These are phyloP conservation scores for Tursiops truncatus DNA, from an alignment of 2,113 vertebrate species.

Conservation along the genomic window DNA sequence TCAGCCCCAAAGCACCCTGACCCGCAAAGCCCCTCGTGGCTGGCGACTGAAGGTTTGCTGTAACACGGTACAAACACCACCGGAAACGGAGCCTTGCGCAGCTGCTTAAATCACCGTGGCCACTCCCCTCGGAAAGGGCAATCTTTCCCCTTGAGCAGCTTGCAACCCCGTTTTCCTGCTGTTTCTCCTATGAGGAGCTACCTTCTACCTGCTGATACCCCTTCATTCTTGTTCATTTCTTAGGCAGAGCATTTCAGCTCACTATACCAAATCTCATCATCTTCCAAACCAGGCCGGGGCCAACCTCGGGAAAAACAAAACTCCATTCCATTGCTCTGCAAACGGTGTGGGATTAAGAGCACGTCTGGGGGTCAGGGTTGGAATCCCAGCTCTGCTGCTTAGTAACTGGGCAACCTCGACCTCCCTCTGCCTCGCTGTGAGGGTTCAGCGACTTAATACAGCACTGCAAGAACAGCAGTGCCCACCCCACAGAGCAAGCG, in stretches of 20 bases:
- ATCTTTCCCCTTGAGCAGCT: background rate
- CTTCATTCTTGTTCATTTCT: background rate
- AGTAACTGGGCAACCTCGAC: background rate
- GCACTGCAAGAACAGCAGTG: background rate
- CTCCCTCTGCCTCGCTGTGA: background rate
- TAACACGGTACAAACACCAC: background rate
- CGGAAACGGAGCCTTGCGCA: fast-evolving
- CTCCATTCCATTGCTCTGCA: fast-evolving
- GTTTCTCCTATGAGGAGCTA: background rate
- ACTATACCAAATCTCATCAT: background rate
- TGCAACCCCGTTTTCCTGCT: fast-evolving
- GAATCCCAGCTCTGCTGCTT: background rate
- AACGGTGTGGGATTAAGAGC: fast-evolving
- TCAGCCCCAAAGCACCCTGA: background rate
- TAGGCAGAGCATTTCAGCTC: background rate
- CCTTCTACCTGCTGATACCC: no score
- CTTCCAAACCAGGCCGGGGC: background rate
- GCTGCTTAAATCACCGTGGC: background rate
- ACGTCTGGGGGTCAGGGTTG: fast-evolving
- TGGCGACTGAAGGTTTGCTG: background rate
- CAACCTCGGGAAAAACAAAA: background rate
- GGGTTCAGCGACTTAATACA: background rate
- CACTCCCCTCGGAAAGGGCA: fast-evolving
- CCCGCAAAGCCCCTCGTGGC: background rate
- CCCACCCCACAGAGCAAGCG: fast-evolving